These are phyloP conservation scores for Desoria tigrina DNA, from an alignment of 2,888 invertebrate genomes.

Conservation along the genomic window DNA sequence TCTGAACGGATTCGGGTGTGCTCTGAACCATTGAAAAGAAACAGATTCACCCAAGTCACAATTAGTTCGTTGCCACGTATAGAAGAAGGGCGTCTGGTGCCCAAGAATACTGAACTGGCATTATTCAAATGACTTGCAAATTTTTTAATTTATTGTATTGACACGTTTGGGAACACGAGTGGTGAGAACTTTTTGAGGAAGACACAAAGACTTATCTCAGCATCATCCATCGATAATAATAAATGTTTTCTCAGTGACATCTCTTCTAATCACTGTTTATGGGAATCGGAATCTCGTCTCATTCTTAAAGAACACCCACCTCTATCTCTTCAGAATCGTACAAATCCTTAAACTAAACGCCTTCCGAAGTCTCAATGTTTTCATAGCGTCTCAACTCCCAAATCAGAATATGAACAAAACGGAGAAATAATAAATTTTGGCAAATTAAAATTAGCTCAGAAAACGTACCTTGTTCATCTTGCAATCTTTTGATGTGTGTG, in stretches of 20 bases:
- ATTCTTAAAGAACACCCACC: too few relatives aligned
- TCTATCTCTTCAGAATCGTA: too few relatives aligned
- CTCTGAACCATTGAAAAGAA: conserved; percentile 1
- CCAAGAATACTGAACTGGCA: neutral
- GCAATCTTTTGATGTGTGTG: conserved; percentile 87
- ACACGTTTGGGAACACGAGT: conserved; percentile 17
- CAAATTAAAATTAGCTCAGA: too few relatives aligned
- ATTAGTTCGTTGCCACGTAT: neutral
- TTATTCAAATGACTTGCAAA: conserved; percentile 16
- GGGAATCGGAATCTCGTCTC: too few relatives aligned
- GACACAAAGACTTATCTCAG: conserved; percentile 1
- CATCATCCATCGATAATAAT: conserved; percentile 1
- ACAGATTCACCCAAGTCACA: conserved; percentile 2
- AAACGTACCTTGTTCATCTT: conserved; percentile 62
- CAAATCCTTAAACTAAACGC: too few relatives aligned
- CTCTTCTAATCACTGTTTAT: too few relatives aligned
- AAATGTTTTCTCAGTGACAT: too few relatives aligned
- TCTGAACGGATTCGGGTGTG: conserved; percentile 2
- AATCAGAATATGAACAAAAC: too few relatives aligned
- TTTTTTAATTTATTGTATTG: conserved; percentile 9
- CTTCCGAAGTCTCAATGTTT: too few relatives aligned
- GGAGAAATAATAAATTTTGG: too few relatives aligned
- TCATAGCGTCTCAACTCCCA: too few relatives aligned
- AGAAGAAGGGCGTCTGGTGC: neutral
- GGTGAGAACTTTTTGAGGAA: conserved; percentile 8